Conservation (phyloP, 2,113 vertebrate species). For the Labeo catla region DNA sequence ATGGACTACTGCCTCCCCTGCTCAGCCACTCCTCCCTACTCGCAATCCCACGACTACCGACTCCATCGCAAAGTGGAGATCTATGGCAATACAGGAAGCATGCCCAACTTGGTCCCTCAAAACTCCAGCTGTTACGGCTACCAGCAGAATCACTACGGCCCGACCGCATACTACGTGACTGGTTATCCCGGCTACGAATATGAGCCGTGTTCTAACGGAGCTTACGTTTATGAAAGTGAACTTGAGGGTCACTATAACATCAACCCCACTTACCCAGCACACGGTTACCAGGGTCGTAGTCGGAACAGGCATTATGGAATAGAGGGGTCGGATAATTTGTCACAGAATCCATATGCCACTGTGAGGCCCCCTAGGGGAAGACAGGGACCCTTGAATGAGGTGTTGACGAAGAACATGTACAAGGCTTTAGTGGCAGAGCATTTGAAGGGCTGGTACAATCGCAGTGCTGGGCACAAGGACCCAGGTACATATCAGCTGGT, state of each 20-base stretch:
- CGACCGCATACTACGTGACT: conserved; percentile 82
- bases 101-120: conserved; percentile 93
- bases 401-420: conserved; percentile 93
- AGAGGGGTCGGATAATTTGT: conserved; percentile 79
- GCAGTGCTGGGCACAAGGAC: conserved; percentile 82
- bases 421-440: conserved; percentile 95
- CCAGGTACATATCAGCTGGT: conserved; percentile 69
- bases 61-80: conserved; percentile 85
- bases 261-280: conserved; percentile 88
- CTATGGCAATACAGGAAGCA: conserved; percentile 86
- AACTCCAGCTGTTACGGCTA: conserved; percentile 77
- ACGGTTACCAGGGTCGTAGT: conserved; percentile 84
- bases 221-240: conserved; percentile 88
- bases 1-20: conserved; percentile 79
- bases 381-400: conserved; percentile 81
- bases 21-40: conserved; percentile 76
- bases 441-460: conserved; percentile 94
- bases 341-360: conserved; percentile 92
- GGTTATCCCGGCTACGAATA: conserved; percentile 80
- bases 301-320: conserved; percentile 84
- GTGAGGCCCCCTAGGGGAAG: conserved; percentile 85
- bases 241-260: conserved; percentile 92
- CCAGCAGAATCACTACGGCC: conserved; percentile 79
- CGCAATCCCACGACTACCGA: conserved; percentile 73
- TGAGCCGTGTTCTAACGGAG: conserved; percentile 79